A percentile compares a stretch with the other conserved stretches of the same genome.
Evolutionary conservation across 2,888 invertebrate species (phyloP).

Genomic region (Hypena proboscidalis): DNA sequence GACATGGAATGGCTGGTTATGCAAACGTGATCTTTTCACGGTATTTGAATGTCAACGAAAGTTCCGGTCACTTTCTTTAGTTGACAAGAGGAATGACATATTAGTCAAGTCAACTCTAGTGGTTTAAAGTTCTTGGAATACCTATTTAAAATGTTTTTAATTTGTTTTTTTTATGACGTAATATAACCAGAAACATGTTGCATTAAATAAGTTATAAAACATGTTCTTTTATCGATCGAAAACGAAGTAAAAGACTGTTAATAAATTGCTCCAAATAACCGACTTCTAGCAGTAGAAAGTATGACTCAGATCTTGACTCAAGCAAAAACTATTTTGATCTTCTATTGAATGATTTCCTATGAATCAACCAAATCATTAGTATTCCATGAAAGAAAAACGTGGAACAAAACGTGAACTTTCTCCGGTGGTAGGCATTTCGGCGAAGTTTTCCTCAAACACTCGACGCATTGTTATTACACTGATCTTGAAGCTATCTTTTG

Average conservation of each 20-base stretch:
- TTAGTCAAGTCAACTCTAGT: no score
- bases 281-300: no score
- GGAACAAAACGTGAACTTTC: slow-evolving; percentile 28
- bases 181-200: no score
- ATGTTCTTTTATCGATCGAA: no score
- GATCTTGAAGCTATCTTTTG: slow-evolving; percentile 16
- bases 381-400: slow-evolving; percentile 16
- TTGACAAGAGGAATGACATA: no score
- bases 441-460: slow-evolving; percentile 27
- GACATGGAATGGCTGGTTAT: slow-evolving; percentile 27
- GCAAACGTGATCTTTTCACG: slow-evolving; percentile 24
- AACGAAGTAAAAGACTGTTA: no score
- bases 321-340: background rate
- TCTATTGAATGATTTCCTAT: background rate
- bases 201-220: no score
- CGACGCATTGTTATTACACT: slow-evolving; percentile 11
- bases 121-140: no score
- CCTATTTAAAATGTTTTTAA: no score
- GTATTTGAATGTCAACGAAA: slow-evolving; percentile 16
- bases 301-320: background rate
- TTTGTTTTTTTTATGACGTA: no score
- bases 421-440: slow-evolving; percentile 8
- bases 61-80: slow-evolving; percentile 34
- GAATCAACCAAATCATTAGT: slow-evolving; percentile 23
- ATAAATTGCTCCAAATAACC: no score